These are phyloP conservation scores for Xiphydria camelus DNA, from an alignment of 2,888 invertebrate species.

Conservation along the genomic window DNA sequence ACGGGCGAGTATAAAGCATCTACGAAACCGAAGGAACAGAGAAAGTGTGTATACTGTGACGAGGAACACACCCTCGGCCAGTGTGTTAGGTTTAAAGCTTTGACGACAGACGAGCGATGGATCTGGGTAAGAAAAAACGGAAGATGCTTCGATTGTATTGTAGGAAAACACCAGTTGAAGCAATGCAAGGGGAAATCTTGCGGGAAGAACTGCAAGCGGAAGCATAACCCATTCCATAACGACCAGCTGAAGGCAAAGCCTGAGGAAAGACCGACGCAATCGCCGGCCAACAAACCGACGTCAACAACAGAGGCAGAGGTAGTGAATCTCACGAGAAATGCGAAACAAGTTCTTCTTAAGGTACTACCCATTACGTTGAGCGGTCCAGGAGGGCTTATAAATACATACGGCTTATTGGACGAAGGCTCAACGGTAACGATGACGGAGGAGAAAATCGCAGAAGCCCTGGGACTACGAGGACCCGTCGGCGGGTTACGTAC, in stretches of 20 bases:
- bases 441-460: constrained; percentile 10
- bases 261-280: neutral
- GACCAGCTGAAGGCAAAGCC: neutral
- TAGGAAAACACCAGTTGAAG: neutral
- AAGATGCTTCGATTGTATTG: constrained; percentile 9
- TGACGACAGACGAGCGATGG: constrained; percentile 1
- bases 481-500: constrained; percentile 2
- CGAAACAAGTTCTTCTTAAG: constrained; percentile 9
- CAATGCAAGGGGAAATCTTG: constrained; percentile 1
- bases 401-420: constrained; percentile 15
- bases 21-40: too few species aligned
- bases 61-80: neutral
- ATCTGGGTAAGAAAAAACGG: constrained; percentile 4
- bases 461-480: constrained; percentile 7
- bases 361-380: constrained; percentile 8
- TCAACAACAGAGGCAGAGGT: neutral
- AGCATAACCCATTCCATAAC: constrained; percentile 1
- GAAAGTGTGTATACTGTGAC: neutral
- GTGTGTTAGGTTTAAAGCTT: constrained; percentile 1
- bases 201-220: neutral
- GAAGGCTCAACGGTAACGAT: constrained; percentile 20
- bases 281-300: neutral
- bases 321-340: neutral
- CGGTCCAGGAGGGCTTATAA: neutral
- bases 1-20: too few species aligned